These are phyloP conservation scores for Stegodyphus mimosarum DNA, from an alignment of 1,140 invertebrate species.

Conservation along the genomic window DNA sequence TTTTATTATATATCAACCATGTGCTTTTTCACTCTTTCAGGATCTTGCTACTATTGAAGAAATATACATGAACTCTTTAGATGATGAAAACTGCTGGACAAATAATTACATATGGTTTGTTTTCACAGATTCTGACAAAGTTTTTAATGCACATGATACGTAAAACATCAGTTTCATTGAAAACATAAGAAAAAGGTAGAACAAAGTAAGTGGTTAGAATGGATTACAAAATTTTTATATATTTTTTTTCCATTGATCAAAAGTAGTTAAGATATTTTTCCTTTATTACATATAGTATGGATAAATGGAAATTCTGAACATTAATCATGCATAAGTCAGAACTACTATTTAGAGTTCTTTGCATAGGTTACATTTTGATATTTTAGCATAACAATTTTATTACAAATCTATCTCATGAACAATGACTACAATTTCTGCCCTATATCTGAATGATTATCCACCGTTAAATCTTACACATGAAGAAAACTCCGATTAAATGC, in stretches of 20 bases:
- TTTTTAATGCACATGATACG: constrained; percentile 14
- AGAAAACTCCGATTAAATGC: constrained; percentile 41
- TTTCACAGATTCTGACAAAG: constrained; percentile 5
- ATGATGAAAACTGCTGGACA: constrained; percentile 35
- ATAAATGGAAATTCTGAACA: background rate
- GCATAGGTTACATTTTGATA: constrained; percentile 6
- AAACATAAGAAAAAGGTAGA: background rate
- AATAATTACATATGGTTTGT: constrained; percentile 13
- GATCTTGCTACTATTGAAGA: constrained; percentile 44
- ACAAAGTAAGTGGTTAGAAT: background rate
- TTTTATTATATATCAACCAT: constrained; percentile 57
- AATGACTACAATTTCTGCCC: background rate
- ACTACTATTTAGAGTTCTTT: background rate
- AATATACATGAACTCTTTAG: constrained; percentile 40
- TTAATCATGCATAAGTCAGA: background rate
- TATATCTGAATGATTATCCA: constrained; percentile 8
- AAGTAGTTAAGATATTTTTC: background rate
- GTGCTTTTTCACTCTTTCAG: constrained; percentile 24
- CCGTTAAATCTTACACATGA: constrained; percentile 11
- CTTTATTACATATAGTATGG: no score
- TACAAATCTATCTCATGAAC: background rate
- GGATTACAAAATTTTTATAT: background rate
- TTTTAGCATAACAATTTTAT: constrained; percentile 15
- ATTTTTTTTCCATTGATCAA: background rate
- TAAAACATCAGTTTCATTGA: constrained; percentile 4